Percentiles rank a stretch among this genome's conserved stretches.
Conservation (phyloP, 2,113 vertebrate species). For the Scomber japonicus region DNA sequence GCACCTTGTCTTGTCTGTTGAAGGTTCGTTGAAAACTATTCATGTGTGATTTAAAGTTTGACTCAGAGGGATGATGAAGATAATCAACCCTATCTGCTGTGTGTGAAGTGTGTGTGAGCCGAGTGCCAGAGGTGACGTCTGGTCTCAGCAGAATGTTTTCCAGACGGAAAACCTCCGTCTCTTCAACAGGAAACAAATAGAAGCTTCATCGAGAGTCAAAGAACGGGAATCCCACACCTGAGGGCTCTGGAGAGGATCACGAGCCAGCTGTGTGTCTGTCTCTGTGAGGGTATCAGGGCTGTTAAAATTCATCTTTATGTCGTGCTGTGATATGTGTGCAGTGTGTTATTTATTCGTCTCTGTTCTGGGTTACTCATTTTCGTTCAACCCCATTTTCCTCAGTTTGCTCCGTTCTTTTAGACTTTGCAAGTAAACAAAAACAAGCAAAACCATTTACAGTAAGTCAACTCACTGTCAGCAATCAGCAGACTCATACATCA, state of each 20-base stretch:
- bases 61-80: neutral
- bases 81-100: neutral
- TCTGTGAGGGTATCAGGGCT: neutral
- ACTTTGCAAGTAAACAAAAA: neutral
- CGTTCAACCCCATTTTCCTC: neutral
- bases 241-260: slow-evolving; percentile 55
- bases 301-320: neutral
- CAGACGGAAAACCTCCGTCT: slow-evolving; percentile 60
- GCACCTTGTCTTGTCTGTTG: no score
- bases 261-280: slow-evolving; percentile 16
- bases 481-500: no score
- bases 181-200: slow-evolving; percentile 55
- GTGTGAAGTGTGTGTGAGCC: neutral
- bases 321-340: neutral
- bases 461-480: no score
- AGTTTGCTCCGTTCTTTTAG: neutral
- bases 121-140: slow-evolving; percentile 35
- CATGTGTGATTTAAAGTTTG: no score
- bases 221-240: slow-evolving; percentile 45
- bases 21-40: no score
- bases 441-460: no score
- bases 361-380: neutral
- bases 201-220: slow-evolving; percentile 25
- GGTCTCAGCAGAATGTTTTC: slow-evolving; percentile 21
- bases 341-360: neutral